These are phyloP conservation scores for Diachasmimorpha longicaudata DNA, from an alignment of 1,140 invertebrate genomes.

Conservation along the genomic window DNA sequence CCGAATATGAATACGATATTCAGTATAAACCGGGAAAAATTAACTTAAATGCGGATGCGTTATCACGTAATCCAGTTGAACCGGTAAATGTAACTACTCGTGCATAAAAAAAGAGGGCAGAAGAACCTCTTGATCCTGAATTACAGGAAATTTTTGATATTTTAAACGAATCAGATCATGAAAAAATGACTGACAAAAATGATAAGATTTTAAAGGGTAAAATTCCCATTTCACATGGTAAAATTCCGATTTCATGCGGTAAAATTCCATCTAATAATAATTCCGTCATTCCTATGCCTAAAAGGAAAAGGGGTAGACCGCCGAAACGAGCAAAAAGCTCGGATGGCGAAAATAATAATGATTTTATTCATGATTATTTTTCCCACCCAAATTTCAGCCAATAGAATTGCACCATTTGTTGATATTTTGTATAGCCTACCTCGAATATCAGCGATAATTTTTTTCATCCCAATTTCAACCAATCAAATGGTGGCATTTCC, in stretches of 20 bases:
- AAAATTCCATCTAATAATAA: too few species aligned
- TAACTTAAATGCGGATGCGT: slow-evolving; percentile 1
- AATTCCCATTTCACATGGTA: too few species aligned
- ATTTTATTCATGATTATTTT: too few species aligned
- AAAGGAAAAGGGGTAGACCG: slow-evolving; percentile 7
- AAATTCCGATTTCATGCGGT: too few species aligned
- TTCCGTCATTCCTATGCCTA: background rate
- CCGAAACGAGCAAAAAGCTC: background rate
- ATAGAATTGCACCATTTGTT: too few species aligned
- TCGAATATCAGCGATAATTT: too few species aligned
- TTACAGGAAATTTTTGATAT: background rate
- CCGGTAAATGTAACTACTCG: background rate
- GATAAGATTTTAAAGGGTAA: too few species aligned
- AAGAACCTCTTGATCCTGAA: background rate
- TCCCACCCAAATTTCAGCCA: too few species aligned
- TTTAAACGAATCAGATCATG: background rate
- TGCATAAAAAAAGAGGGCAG: background rate
- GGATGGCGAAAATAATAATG: background rate
- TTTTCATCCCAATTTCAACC: too few species aligned
- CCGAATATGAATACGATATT: slow-evolving; percentile 3
- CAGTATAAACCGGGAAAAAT: slow-evolving; percentile 16
- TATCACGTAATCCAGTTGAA: slow-evolving; percentile 6
- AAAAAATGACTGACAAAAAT: background rate
- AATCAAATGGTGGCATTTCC: too few species aligned
- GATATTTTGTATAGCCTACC: too few species aligned